Base-by-base conservation (phyloP, 1,140 invertebrate species). In the Tetramorium alpestre region DNA sequence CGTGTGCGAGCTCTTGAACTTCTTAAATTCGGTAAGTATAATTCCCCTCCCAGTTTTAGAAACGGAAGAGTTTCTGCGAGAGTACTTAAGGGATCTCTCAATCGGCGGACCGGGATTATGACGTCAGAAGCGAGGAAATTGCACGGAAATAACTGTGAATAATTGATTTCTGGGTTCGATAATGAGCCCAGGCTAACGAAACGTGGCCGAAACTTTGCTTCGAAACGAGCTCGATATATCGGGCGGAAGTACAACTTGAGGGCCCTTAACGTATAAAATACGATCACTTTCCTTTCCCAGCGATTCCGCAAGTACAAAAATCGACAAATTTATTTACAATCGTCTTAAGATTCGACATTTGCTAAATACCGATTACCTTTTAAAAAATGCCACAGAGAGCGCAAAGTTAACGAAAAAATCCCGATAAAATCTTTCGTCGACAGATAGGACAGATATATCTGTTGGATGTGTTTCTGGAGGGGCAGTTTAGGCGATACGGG, bases 1-100 rank as follows among this genome's bases (percentile, higher is more conserved):
- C 22, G 93, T 97, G 41, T 98, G 97, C 93, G 97, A 98, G 94
- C 72, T 97, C 16, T 94, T 98, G 18, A 98, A 98, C 92, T 96
- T 98, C 72, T 58, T 95, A 5, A 98, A 97, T 95, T 96, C 96
- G 60, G 91, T 96, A 88, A 85, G 87, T 89, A 51, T 22, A 78
- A 77, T 58, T n/a, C 4, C 13, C 11, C 18, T 11, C 13, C 4
- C 64, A 28, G 38, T 47, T 62, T 56, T 41, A 22, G 49, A 75
- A 47, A 22, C 28, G 49, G 33, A 80, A 28, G 13, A 28, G 58
- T 49, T 58, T 67, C 38, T 0, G 11, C 65, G 41, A n/a, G 18
- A 28, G 13, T 81, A 47, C 64, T 54, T 70, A 49, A 81, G 33
- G 64, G n/a, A 33, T 81, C 77, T 70, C 77, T 70, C 77, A 33